phyloP scores from a whole-genome alignment of 2,888 invertebrate genomes.

The Sphaeridia pumilis region DNA sequence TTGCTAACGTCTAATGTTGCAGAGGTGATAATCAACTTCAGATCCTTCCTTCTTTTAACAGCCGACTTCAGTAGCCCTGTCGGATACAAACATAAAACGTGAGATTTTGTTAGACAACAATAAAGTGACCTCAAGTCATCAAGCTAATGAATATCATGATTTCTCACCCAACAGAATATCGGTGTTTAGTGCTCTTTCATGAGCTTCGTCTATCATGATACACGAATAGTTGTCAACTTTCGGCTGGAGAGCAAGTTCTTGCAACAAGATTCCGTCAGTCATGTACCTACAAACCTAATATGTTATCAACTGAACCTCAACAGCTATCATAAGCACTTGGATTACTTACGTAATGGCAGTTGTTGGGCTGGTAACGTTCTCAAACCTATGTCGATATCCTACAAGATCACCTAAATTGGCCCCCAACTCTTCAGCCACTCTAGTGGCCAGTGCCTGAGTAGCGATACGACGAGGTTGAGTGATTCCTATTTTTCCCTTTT shows the following conservation, averaged over 20 bases:
- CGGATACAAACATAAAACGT: too few relatives aligned
- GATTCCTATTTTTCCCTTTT: slow-evolving; percentile 84
- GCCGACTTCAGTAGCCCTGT: slow-evolving; percentile 50
- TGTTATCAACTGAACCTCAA: not conserved
- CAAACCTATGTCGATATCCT: slow-evolving; percentile 83
- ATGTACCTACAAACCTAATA: slow-evolving; percentile 84
- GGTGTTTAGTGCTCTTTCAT: slow-evolving; percentile 94
- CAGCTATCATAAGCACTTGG: too few relatives aligned
- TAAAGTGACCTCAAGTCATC: not conserved
- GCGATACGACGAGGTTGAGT: slow-evolving; percentile 87
- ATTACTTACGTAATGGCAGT: slow-evolving; percentile 74
- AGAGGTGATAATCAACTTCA: slow-evolving; percentile 95
- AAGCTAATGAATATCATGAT: slow-evolving; percentile 41
- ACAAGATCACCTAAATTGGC: slow-evolving; percentile 90
- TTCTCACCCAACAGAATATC: slow-evolving; percentile 90
- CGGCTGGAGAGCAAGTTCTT: slow-evolving; percentile 90
- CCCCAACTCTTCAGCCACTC: slow-evolving; percentile 95
- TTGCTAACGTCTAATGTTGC: slow-evolving; percentile 97
- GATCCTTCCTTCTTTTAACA: slow-evolving; percentile 78
- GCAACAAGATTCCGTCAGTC: slow-evolving; percentile 98
- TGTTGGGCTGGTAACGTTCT: slow-evolving; percentile 80
- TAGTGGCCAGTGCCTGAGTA: slow-evolving; percentile 95
- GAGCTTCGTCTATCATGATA: slow-evolving; percentile 99
- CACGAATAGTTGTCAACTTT: slow-evolving; percentile 82
- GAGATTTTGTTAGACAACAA: too few relatives aligned